phyloP scores from a whole-genome alignment of 2,888 invertebrate genomes.

The Fragum whitleyi region DNA sequence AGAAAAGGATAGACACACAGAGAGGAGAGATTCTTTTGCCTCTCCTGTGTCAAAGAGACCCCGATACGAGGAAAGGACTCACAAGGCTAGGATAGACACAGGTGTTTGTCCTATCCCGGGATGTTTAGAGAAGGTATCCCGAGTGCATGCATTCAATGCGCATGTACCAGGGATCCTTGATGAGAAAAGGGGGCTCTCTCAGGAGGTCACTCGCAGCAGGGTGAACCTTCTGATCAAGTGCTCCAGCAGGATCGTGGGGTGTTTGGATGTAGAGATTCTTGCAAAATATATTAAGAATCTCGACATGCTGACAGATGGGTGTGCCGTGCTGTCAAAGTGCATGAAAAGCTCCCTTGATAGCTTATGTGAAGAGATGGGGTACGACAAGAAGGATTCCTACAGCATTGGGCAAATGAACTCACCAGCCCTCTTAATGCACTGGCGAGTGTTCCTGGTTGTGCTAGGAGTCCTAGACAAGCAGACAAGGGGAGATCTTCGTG shows the following conservation, averaged over 20 bases:
- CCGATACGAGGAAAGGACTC: too few relatives aligned
- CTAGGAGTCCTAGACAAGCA: too few relatives aligned
- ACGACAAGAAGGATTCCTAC: background rate
- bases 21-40: background rate
- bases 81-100: too few relatives aligned
- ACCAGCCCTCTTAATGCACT: background rate
- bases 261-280: background rate
- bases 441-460: background rate
- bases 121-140: background rate
- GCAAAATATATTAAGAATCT: background rate
- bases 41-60: too few relatives aligned
- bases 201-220: constrained; percentile 4
- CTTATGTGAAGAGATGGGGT: too few relatives aligned
- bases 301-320: background rate
- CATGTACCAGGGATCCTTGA: background rate
- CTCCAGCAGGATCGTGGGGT: constrained; percentile 3
- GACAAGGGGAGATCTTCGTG: background rate
- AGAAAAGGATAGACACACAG: background rate
- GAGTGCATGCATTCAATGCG: background rate
- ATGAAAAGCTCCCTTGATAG: too few relatives aligned
- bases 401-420: background rate
- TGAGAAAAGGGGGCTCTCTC: too few relatives aligned
- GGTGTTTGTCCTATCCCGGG: background rate
- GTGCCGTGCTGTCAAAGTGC: too few relatives aligned
- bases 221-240: background rate